Percentiles rank a stretch among this genome's conserved stretches.
These are phyloP conservation scores for Cranoglanis bouderius DNA, from an alignment of 2,113 vertebrate genomes.

Conservation along the genomic window DNA sequence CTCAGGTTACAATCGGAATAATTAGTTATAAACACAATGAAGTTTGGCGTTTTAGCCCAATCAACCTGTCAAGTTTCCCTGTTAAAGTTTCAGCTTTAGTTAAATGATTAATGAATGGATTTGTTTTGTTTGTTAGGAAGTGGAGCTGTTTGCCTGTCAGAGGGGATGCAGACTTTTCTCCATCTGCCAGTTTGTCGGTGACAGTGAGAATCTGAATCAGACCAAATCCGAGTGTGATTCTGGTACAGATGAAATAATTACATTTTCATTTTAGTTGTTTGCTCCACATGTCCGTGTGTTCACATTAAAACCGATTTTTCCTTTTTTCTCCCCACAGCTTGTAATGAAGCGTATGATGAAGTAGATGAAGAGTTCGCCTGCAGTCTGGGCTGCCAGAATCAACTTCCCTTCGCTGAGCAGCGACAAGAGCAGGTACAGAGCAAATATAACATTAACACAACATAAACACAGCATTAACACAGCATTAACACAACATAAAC, in stretches of 20 bases:
- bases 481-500: background rate
- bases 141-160: slow-evolving; percentile 92
- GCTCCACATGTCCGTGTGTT: background rate
- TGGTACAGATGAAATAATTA: slow-evolving; percentile 68
- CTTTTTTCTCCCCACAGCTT: slow-evolving; percentile 79
- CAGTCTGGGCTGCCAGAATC: slow-evolving; percentile 91
- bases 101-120: background rate
- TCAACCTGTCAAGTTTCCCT: background rate
- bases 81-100: background rate
- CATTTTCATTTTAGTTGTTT: background rate
- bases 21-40: background rate
- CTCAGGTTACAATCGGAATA: background rate
- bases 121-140: slow-evolving; percentile 76
- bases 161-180: slow-evolving; percentile 96
- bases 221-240: slow-evolving; percentile 93
- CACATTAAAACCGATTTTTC: background rate
- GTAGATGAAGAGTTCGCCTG: slow-evolving; percentile 92
- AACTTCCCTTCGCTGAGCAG: slow-evolving; percentile 89
- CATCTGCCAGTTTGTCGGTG: slow-evolving; percentile 96
- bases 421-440: slow-evolving; percentile 84
- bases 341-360: slow-evolving; percentile 89
- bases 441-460: background rate
- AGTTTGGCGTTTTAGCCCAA: background rate
- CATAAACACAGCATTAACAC: background rate
- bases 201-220: slow-evolving; percentile 87